These are phyloP conservation scores for Cryptus viduatorius DNA, from an alignment of 2,888 invertebrate genomes.

Conservation along the genomic window DNA sequence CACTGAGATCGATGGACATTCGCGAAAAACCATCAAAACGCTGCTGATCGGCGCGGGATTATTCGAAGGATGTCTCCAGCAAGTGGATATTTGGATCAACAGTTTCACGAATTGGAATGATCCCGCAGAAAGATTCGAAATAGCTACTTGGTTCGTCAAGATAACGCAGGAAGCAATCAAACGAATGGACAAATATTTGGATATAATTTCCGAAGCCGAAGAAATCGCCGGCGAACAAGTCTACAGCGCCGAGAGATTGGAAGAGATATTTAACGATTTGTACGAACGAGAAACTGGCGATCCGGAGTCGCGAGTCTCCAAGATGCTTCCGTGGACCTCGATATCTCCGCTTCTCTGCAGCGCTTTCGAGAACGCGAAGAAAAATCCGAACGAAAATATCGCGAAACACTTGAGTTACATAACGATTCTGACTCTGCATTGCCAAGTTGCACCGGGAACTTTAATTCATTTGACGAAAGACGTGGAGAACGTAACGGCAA, in stretches of 20 bases:
- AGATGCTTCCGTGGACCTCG: slow-evolving; percentile 73
- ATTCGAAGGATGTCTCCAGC: slow-evolving; percentile 88
- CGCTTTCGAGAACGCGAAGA: slow-evolving; percentile 84
- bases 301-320: slow-evolving; percentile 32
- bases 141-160: slow-evolving; percentile 79
- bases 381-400: slow-evolving; percentile 73
- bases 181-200: slow-evolving; percentile 77
- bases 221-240: slow-evolving; percentile 72
- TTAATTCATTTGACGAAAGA: slow-evolving; percentile 86
- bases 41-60: slow-evolving; percentile 88
- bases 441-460: slow-evolving; percentile 86
- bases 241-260: slow-evolving; percentile 63
- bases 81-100: slow-evolving; percentile 90
- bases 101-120: slow-evolving; percentile 80
- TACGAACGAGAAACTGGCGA: slow-evolving; percentile 60
- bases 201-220: slow-evolving; percentile 74
- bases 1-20: slow-evolving; percentile 77
- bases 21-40: slow-evolving; percentile 86
- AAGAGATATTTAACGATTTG: slow-evolving; percentile 75
- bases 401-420: slow-evolving; percentile 78
- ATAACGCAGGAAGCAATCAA: slow-evolving; percentile 71
- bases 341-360: slow-evolving; percentile 78
- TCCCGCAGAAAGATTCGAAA: slow-evolving; percentile 71
- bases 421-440: slow-evolving; percentile 87
- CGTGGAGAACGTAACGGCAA: slow-evolving; percentile 83